Conservation (phyloP, 2,113 vertebrate species). For the Aphyosemion australe region DNA sequence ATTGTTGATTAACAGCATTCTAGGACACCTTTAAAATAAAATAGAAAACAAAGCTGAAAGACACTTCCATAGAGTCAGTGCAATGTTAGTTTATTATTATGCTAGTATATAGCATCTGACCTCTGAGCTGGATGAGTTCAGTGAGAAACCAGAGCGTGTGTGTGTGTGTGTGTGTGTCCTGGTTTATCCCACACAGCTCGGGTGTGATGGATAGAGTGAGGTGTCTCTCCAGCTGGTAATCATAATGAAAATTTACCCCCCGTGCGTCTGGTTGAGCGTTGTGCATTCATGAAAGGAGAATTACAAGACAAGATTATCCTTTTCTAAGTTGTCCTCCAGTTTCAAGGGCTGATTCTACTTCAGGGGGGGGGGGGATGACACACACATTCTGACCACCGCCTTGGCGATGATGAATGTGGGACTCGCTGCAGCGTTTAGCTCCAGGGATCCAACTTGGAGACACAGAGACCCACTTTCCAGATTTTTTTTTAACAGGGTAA, state of each 20-base stretch:
- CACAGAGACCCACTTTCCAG: constrained; percentile 62
- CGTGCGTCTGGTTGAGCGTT: constrained; percentile 4
- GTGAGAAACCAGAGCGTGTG: constrained; percentile 10
- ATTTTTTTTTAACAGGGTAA: constrained; percentile 30
- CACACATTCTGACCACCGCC: constrained; percentile 45
- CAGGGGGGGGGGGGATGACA: constrained; percentile 13
- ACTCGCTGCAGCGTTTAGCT: constrained; percentile 49
- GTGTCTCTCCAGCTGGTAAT: constrained; percentile 67
- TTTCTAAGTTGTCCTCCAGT: constrained; percentile 55
- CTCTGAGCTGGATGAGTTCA: constrained; percentile 5
- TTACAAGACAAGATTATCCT: constrained; percentile 53
- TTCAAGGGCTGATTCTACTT: constrained; percentile 41
- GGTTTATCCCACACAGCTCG: constrained; percentile 32
- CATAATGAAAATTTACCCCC: constrained; percentile 61
- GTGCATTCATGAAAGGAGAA: constrained; percentile 3
- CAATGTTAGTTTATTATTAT: too few relatives aligned
- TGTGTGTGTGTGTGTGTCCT: constrained; percentile 21
- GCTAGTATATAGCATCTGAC: too few relatives aligned
- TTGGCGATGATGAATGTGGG: constrained; percentile 63
- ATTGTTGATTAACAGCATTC: too few relatives aligned
- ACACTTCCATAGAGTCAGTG: too few relatives aligned
- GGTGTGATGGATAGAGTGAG: constrained; percentile 64
- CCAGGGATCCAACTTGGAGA: constrained; percentile 60
- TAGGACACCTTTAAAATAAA: background rate
- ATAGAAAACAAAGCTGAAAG: background rate